Evolutionary conservation across 2,113 vertebrate species (phyloP), one percentile per base, ranked within the genome.

Genomic region (Hippoglossus stenolepis): DNA sequence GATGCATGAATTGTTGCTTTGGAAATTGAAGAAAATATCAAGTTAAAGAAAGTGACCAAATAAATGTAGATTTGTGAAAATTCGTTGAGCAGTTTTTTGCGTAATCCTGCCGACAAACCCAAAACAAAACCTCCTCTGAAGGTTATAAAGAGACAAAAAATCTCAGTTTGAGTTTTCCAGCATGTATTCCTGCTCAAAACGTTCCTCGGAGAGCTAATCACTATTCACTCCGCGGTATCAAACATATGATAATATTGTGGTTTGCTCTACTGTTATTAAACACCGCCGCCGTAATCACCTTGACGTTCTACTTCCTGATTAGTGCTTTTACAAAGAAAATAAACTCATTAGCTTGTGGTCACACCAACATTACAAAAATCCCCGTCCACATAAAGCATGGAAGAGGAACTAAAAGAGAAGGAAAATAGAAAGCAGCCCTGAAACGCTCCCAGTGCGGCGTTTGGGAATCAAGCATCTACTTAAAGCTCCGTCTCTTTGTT

Each of bases 381-480:
- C 59, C 15, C 35, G 38, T 82, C 70, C 70, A 79, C 83, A 60
- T 40, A 63, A 66, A 84, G 83, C 45, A 85, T 0, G 17, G 14
- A 21, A 47, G 54, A 7, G 3, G 14, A 14, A 57, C 68, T 60
- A 38, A 59, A 53, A 17, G 35, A 43, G 8, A 17, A 62, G 49
- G 31, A 23, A 70, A 83, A 68, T 54, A 40, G 43, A 45, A 45
- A 65, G 24, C 62, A 70, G 51, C 54, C n/a, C 31, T 75, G 51
- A 17, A 56, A 51, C 10, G 56, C 60, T 80, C 40, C 56, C 51
- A 64, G 57, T 31, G 69, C 28, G 53, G 74, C 68, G 75, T 83
- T 83, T 79, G 65, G 77, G 73, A 86, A 85, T 83, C 76, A 87
- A 87, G 88, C 78, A 87, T 90, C 82, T 89, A 71, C 75, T 82